These are phyloP conservation scores for Albula glossodonta DNA, from an alignment of 2,113 vertebrate species.

Conservation along the genomic window DNA sequence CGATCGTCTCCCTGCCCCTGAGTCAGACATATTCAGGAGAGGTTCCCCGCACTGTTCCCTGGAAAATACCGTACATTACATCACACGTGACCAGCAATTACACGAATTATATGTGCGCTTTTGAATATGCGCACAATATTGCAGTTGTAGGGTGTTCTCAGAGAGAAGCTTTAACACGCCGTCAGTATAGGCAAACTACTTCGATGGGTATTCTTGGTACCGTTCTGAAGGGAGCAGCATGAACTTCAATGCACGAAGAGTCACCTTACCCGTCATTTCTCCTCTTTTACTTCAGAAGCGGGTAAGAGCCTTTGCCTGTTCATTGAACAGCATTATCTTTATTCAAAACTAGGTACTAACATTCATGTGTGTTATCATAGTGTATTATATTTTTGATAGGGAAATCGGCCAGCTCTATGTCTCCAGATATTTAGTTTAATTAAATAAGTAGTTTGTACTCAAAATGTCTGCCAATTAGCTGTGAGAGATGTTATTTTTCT, in stretches of 20 bases:
- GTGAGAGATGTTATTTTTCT: too few relatives aligned
- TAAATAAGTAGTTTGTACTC: neutral
- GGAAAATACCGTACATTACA: constrained; percentile 19
- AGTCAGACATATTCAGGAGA: constrained; percentile 58
- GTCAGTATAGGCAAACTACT: constrained; percentile 38
- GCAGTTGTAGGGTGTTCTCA: neutral
- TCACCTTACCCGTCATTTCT: constrained; percentile 84
- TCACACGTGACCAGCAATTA: constrained; percentile 33
- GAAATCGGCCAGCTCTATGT: neutral
- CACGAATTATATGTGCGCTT: constrained; percentile 34
- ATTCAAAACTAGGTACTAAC: neutral
- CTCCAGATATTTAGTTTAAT: neutral
- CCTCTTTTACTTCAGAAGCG: constrained; percentile 85
- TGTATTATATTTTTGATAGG: neutral
- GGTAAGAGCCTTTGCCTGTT: constrained; percentile 69
- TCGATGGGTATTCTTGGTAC: constrained; percentile 45
- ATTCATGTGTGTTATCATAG: constrained; percentile 28
- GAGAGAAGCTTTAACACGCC: constrained; percentile 11
- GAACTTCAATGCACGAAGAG: constrained; percentile 88
- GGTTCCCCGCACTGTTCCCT: neutral
- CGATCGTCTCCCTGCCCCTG: constrained; percentile 63
- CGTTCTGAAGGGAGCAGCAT: constrained; percentile 68
- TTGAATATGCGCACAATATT: neutral
- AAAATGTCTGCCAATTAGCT: too few relatives aligned
- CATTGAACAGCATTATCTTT: constrained; percentile 18